Evolutionary conservation across 2,888 invertebrate species (phyloP).

Genomic region (Acholoe squamosa): DNA sequence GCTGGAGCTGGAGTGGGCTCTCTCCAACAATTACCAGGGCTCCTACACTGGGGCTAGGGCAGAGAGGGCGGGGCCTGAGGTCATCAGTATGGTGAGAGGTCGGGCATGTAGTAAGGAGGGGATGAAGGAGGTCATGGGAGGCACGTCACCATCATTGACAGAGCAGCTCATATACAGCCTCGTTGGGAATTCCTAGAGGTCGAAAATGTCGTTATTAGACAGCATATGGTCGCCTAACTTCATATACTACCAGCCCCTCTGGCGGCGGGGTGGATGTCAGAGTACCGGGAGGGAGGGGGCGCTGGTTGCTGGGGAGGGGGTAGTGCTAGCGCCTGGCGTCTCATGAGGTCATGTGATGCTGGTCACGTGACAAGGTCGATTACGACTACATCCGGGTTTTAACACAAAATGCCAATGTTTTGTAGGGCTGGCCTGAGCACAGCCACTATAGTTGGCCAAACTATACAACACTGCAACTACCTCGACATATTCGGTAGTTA

Average conservation of each 20-base stretch:
- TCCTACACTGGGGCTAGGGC: neutral
- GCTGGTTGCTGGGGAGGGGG: neutral
- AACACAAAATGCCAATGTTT: too few species aligned
- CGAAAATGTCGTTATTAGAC: too few species aligned
- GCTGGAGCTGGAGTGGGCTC: neutral
- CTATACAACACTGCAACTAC: too few species aligned
- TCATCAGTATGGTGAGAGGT: neutral
- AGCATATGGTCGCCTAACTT: too few species aligned
- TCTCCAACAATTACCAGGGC: neutral
- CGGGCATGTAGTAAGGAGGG: neutral
- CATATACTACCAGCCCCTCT: too few species aligned
- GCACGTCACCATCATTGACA: too few species aligned
- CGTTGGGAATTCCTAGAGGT: too few species aligned
- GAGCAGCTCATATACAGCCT: too few species aligned
- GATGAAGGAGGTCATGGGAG: neutral
- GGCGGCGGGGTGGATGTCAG: neutral
- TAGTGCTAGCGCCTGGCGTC: neutral
- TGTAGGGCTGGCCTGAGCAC: too few species aligned
- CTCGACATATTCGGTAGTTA: too few species aligned
- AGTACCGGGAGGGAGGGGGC: neutral
- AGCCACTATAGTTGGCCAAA: too few species aligned
- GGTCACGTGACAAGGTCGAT: neutral
- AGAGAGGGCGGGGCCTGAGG: neutral
- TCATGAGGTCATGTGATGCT: constrained; percentile 11
- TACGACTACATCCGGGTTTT: neutral